Conservation (phyloP, 2,113 vertebrate genomes). For the Illadopsis cleaveri region DNA sequence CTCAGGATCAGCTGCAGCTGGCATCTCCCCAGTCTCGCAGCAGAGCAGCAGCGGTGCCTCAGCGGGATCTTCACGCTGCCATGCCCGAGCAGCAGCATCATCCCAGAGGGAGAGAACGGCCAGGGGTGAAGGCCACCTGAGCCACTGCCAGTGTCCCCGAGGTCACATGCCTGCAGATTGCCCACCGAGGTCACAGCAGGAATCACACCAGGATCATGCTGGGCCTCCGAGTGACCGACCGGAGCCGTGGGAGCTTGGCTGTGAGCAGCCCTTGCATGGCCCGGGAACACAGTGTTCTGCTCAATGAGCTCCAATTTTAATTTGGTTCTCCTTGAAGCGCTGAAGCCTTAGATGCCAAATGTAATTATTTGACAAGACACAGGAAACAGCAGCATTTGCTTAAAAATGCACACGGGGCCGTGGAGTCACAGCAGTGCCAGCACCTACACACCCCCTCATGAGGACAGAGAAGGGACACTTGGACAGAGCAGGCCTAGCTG, state of each 20-base stretch:
- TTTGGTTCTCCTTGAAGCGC: background rate
- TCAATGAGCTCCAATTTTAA: slow-evolving; percentile 20
- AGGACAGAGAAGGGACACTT: background rate
- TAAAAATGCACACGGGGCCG: background rate
- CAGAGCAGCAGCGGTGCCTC: rapidly evolving
- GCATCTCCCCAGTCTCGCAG: background rate
- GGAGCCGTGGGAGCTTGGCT: background rate
- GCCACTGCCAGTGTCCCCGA: rapidly evolving
- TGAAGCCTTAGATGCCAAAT: slow-evolving; percentile 15
- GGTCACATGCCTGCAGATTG: background rate
- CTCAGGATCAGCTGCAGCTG: background rate
- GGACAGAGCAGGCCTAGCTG: background rate
- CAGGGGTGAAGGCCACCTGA: background rate
- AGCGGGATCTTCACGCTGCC: rapidly evolving
- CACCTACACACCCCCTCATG: background rate
- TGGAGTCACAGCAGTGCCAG: rapidly evolving
- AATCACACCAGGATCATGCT: background rate
- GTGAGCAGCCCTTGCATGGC: background rate
- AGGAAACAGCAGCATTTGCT: slow-evolving; percentile 31
- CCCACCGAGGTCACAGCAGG: background rate
- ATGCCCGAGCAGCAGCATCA: background rate
- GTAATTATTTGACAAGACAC: slow-evolving; percentile 58
- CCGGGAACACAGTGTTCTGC: slow-evolving; percentile 22
- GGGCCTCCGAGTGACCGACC: rapidly evolving
- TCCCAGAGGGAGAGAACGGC: rapidly evolving